phyloP scores from a whole-genome alignment of 2,113 vertebrate species.

The Podarcis raffonei region DNA sequence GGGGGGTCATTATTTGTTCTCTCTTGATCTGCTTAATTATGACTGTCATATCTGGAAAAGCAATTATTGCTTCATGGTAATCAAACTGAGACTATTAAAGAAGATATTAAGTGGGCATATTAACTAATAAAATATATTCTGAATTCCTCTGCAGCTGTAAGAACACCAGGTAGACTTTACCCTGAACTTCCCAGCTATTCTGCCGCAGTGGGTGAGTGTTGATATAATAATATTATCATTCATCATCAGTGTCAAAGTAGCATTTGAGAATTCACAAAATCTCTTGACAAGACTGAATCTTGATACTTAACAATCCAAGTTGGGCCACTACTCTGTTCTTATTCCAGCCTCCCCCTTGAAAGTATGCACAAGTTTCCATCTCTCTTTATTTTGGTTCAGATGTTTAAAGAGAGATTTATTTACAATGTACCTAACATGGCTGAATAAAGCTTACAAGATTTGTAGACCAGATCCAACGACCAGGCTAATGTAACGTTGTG shows the following conservation, averaged over 20 bases:
- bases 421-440: not conserved
- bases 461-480: not conserved
- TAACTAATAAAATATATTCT: not conserved
- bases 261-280: not conserved
- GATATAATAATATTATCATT: not conserved
- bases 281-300: not conserved
- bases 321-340: not conserved
- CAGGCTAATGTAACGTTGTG: not conserved
- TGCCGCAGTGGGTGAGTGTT: slow-evolving; percentile 65
- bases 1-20: not conserved
- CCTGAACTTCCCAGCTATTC: slow-evolving; percentile 74
- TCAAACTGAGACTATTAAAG: not conserved
- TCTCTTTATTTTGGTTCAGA: not conserved
- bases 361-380: not conserved
- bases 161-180: slow-evolving; percentile 72
- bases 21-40: not conserved
- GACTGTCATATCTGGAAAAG: not conserved
- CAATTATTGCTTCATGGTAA: slow-evolving; percentile 1
- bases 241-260: not conserved
- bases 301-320: not conserved
- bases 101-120: not conserved
- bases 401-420: not conserved
- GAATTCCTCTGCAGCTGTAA: slow-evolving; percentile 62
- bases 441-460: not conserved
- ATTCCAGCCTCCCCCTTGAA: not conserved